Base-by-base conservation (phyloP, 2,888 invertebrate genomes). In the Julus scandinavius region DNA sequence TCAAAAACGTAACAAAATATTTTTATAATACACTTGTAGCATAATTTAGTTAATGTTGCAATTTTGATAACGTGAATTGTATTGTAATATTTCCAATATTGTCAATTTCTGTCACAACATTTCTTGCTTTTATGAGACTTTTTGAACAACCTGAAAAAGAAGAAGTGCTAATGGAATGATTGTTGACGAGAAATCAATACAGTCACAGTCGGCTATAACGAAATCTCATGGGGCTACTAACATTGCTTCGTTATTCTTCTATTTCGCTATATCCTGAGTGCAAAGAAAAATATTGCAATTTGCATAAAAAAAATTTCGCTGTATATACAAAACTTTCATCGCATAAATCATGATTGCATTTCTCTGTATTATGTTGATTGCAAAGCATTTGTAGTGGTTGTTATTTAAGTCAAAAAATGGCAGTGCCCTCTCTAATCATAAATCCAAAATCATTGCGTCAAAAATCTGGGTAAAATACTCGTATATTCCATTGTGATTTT, bases 111-210 rank as follows among this genome's bases (percentile, higher is more conserved):
- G 54, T 17, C 54, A 13, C 11, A 3, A 3, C 13, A 0, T 17
- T n/a, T 5, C 20, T 63, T 20, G n/a, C 20, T n/a, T n/a, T 72
- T 72, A 4, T 11, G n/a, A 29, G 20, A 72, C 72, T 29, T 72
- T 72, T 72, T 72, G 72, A 72, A 72, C 72, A 72, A 20, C n/a
- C 72, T 72, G 72, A 20, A 20, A 29, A 72, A 72, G 72, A 72
- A 5, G 20, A 11, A 20, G 72, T 72, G 72, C 72, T 72, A 72
- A 72, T 72, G 72, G 72, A 72, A 72, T 72, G 72, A 72, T n/a
- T 72, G 72, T 72, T 72, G 72, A 72, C 72, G 72, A 72, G 72
- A 72, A 72, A 72, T 72, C 72, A 72, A 72, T 72, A 72, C 72
- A 72, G 72, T 72, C 72, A 72, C 72, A 72, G 72, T 9, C 72